Conservation (phyloP, 1,140 invertebrate genomes). For the Thaumetopoea pityocampa region DNA sequence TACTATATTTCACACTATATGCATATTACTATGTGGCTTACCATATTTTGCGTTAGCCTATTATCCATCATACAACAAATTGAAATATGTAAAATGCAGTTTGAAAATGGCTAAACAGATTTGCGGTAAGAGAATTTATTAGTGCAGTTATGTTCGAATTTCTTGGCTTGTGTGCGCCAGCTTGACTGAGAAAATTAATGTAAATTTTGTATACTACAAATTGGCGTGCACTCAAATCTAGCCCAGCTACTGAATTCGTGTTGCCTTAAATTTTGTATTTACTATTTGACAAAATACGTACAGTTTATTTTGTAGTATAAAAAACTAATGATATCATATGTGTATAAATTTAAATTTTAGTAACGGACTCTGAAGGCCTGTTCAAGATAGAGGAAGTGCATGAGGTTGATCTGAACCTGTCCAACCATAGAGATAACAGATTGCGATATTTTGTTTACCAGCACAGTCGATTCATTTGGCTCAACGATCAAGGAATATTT, state of each 20-base stretch:
- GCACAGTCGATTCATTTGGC: slow-evolving; percentile 75
- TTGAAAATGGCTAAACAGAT: slow-evolving; percentile 71
- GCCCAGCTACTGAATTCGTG: no score
- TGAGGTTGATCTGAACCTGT: slow-evolving; percentile 65
- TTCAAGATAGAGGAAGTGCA: slow-evolving; percentile 58
- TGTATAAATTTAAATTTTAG: slow-evolving; percentile 60
- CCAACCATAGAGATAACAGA: slow-evolving; percentile 57
- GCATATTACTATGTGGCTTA: slow-evolving; percentile 66
- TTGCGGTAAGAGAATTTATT: slow-evolving; percentile 76
- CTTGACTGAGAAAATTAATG: no score
- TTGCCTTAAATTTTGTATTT: no score
- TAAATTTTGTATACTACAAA: no score
- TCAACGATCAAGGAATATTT: slow-evolving; percentile 65
- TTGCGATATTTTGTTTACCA: slow-evolving; percentile 75
- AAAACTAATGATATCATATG: no score
- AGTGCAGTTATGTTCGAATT: no score
- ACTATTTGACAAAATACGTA: no score
- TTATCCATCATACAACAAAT: slow-evolving; percentile 67
- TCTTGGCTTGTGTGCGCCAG: no score
- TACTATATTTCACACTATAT: slow-evolving; percentile 65
- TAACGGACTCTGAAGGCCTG: slow-evolving; percentile 65
- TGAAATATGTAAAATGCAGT: slow-evolving; percentile 73
- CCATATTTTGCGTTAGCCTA: slow-evolving; percentile 73
- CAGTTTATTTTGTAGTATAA: no score
- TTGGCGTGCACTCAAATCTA: no score